Conservation (phyloP, 92 coral and sea anemone genomes). For the Bergia puertoricense region DNA sequence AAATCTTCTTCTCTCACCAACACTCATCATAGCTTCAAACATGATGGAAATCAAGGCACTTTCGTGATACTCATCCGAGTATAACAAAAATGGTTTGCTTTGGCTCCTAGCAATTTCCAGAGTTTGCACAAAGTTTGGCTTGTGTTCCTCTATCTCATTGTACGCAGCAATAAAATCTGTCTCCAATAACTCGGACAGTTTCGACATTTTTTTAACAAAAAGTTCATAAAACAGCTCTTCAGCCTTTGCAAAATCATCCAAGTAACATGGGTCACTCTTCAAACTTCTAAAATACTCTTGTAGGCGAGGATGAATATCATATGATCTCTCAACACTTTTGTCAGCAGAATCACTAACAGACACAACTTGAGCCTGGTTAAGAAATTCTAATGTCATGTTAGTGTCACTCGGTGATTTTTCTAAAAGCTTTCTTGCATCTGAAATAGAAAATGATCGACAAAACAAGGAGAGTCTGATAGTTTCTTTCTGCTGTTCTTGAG, state of each 20-base stretch:
- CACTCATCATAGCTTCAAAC: conserved; percentile 61
- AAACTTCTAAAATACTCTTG: conserved; percentile 55
- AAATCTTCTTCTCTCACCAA: conserved; percentile 43
- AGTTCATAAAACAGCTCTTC: conserved; percentile 55
- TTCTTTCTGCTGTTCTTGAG: conserved; percentile 54
- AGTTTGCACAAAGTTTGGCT: conserved; percentile 63
- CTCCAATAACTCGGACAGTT: conserved; percentile 52
- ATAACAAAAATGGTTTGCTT: conserved; percentile 50
- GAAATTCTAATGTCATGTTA: conserved; percentile 54
- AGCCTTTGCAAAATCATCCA: conserved; percentile 42
- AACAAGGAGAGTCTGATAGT: conserved; percentile 72
- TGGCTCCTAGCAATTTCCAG: conserved; percentile 56
- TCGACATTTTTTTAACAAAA: conserved; percentile 54
- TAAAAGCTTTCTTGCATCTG: conserved; percentile 60
- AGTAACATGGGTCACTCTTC: conserved; percentile 20
- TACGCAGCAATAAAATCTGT: conserved; percentile 54
- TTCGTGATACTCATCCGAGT: conserved; percentile 56
- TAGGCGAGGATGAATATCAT: conserved; percentile 72
- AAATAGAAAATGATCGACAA: conserved; percentile 56
- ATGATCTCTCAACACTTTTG: conserved; percentile 48
- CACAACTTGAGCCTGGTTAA: conserved; percentile 44
- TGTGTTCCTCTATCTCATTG: conserved; percentile 38
- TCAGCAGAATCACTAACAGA: conserved; percentile 34
- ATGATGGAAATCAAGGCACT: conserved; percentile 52
- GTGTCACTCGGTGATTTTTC: conserved; percentile 42